Percentiles rank a stretch among this genome's conserved stretches.
Conservation (phyloP, 2,888 invertebrate genomes). For the Pinctada fucata region DNA sequence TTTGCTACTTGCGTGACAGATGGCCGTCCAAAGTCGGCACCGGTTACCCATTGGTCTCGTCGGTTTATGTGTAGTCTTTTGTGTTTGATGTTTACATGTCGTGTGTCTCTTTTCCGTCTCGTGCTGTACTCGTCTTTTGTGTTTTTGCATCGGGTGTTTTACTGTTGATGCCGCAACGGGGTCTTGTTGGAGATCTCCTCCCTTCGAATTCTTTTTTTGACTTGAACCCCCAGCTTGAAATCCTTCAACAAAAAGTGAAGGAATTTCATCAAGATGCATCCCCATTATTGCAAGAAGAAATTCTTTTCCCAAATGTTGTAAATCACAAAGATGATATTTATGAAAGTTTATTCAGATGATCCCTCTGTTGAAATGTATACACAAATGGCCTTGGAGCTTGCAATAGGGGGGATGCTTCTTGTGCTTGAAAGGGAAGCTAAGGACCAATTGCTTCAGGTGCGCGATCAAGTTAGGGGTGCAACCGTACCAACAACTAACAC, state of each 20-base stretch:
- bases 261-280: neutral
- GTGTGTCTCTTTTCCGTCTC: too few relatives aligned
- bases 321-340: neutral
- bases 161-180: too few relatives aligned
- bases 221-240: neutral
- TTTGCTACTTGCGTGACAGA: too few relatives aligned
- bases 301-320: neutral
- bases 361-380: slow-evolving; percentile 31
- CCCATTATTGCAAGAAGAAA: neutral
- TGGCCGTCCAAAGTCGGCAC: too few relatives aligned
- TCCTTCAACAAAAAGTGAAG: neutral
- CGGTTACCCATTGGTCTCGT: too few relatives aligned
- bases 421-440: slow-evolving; percentile 35
- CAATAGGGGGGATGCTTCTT: slow-evolving; percentile 20
- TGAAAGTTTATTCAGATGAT: slow-evolving; percentile 19
- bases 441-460: slow-evolving; percentile 41
- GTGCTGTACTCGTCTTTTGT: too few relatives aligned
- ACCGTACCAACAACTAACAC: slow-evolving; percentile 29
- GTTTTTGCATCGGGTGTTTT: too few relatives aligned
- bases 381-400: slow-evolving; percentile 29
- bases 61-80: too few relatives aligned
- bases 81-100: too few relatives aligned
- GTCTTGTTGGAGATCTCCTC: too few relatives aligned
- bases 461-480: neutral
- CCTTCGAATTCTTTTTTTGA: too few relatives aligned